These are phyloP conservation scores for Coluber constrictor DNA, from an alignment of 2,797 vertebrate genomes.

Conservation along the genomic window DNA sequence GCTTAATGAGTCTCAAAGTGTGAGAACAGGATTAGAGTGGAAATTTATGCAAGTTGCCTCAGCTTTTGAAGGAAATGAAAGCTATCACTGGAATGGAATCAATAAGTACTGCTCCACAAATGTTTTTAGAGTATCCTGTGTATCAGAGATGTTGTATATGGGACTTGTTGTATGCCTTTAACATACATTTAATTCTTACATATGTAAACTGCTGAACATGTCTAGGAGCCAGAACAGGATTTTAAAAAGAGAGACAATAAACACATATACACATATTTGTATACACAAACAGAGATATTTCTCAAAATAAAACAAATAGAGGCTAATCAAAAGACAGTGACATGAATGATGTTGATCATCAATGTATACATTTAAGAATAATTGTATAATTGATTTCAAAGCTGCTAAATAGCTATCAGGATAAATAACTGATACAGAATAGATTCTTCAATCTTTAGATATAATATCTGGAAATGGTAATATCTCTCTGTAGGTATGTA, in stretches of 20 bases:
- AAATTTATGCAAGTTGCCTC: neutral
- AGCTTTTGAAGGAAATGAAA: neutral
- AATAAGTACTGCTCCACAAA: neutral
- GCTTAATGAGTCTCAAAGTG: neutral
- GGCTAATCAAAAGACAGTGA: neutral
- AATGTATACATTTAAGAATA: neutral
- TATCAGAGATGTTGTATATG: neutral
- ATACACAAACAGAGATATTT: neutral
- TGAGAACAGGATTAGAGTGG: neutral
- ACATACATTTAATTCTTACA: neutral
- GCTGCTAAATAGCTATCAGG: slow-evolving; percentile 2
- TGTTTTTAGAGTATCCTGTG: neutral
- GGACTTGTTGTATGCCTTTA: neutral
- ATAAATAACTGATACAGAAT: neutral
- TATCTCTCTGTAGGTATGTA: neutral
- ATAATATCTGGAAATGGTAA: neutral
- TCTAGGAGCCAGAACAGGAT: neutral
- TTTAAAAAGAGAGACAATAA: neutral
- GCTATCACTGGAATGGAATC: neutral
- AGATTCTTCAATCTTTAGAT: neutral
- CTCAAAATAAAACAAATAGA: neutral
- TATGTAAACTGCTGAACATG: neutral
- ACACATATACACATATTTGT: neutral
- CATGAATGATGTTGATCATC: neutral
- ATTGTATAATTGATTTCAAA: neutral